Evolutionary conservation across 2,113 vertebrate species (phyloP).

Genomic region (Nothoprocta pentlandii): DNA sequence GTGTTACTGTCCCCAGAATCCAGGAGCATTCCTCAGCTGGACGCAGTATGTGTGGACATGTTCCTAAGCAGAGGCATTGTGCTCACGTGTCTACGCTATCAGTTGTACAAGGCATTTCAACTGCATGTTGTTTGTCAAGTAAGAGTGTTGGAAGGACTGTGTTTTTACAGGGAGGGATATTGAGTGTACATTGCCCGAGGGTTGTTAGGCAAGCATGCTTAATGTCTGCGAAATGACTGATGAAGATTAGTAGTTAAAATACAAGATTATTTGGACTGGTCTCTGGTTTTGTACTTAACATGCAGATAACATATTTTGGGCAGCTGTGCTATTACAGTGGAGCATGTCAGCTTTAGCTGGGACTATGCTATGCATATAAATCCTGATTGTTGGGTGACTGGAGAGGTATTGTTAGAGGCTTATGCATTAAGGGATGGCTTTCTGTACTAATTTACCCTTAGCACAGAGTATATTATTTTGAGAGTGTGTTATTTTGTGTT

Average conservation of each 20-base stretch:
- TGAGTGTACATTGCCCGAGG: conserved; percentile 21
- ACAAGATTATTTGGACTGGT: background rate
- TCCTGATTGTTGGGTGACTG: background rate
- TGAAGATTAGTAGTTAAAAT: conserved; percentile 14
- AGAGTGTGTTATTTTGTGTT: background rate
- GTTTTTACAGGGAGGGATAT: conserved; percentile 44
- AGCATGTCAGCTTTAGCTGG: background rate
- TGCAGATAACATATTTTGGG: background rate
- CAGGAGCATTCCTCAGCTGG: background rate
- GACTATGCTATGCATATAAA: background rate
- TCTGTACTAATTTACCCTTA: background rate
- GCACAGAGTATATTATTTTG: background rate
- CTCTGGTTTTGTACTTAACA: background rate
- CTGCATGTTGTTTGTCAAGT: conserved; percentile 6
- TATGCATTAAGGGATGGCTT: background rate
- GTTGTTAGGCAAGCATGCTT: background rate
- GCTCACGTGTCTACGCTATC: background rate
- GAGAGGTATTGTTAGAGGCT: background rate
- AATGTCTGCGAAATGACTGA: background rate
- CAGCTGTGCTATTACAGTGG: background rate
- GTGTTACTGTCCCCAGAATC: background rate
- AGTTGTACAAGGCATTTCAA: conserved; percentile 5
- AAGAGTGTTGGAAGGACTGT: conserved; percentile 28
- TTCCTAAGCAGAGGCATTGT: background rate
- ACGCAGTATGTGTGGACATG: background rate